Evolutionary conservation across 64 coral and sea anemone genomes (phyloP).

Genomic region (Montipora capricornis): DNA sequence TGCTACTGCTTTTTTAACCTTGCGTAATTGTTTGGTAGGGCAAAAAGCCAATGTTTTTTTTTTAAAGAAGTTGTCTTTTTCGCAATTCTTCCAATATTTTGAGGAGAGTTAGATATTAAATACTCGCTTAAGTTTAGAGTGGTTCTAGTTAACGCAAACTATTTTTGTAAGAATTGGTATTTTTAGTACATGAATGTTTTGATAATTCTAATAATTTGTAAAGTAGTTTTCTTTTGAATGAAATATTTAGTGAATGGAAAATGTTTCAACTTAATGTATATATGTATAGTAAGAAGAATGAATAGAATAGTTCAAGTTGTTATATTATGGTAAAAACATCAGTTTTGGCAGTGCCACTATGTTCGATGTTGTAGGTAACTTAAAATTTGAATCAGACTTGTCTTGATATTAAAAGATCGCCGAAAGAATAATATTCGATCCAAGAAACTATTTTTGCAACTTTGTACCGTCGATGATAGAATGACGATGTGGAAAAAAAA

Average conservation of each 20-base stretch:
- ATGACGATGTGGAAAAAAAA: no score
- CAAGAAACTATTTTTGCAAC: no score
- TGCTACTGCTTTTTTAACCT: not conserved
- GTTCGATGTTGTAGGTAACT: no score
- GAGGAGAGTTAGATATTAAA: not conserved
- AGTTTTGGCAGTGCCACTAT: no score
- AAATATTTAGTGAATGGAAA: not conserved
- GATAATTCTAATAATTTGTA: slow-evolving; percentile 2
- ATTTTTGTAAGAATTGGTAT: slow-evolving; percentile 57
- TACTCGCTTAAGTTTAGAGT: not conserved
- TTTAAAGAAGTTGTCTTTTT: not conserved
- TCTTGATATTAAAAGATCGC: no score
- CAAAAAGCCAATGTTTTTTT: not conserved
- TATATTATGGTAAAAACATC: not conserved
- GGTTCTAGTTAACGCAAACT: not conserved
- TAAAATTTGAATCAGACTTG: no score
- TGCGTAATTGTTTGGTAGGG: not conserved
- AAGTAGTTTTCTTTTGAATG: not conserved
- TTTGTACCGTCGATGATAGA: no score
- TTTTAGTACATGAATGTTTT: slow-evolving; percentile 30
- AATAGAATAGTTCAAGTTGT: slow-evolving; percentile 37
- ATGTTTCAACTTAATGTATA: not conserved
- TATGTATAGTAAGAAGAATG: not conserved
- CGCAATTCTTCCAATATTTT: not conserved
- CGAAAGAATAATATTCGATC: no score